Evolutionary conservation across 2,113 vertebrate species (phyloP).

Genomic region (Antigone vipio): DNA sequence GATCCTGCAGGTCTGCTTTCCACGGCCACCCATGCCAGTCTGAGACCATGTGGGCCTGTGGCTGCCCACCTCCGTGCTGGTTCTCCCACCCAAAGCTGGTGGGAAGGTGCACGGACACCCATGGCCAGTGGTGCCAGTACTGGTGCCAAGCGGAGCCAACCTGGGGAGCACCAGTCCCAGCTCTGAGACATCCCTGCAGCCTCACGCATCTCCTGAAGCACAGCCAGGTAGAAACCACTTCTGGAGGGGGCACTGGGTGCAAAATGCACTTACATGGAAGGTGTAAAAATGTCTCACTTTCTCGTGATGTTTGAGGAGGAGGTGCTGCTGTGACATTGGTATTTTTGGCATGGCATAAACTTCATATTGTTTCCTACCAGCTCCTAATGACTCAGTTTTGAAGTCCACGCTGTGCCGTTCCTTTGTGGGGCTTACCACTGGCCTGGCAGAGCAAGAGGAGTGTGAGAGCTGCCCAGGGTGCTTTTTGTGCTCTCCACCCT

Average conservation of each 20-base stretch:
- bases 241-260: neutral
- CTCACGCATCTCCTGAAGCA: neutral
- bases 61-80: neutral
- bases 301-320: neutral
- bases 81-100: neutral
- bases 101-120: neutral
- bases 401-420: neutral
- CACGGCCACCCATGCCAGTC: rapidly evolving
- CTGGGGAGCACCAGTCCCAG: neutral
- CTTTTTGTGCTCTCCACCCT: neutral
- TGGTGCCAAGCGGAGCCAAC: neutral
- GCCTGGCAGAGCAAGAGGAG: neutral
- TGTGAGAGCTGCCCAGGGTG: neutral
- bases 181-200: neutral
- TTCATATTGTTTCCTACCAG: neutral
- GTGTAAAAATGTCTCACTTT: neutral
- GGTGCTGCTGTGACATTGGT: neutral
- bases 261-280: neutral
- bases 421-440: neutral
- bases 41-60: neutral
- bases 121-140: neutral
- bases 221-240: neutral
- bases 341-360: neutral
- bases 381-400: neutral
- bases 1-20: neutral